Conservation (phyloP, 2,113 vertebrate species). For the Rousettus leschenaultii region DNA sequence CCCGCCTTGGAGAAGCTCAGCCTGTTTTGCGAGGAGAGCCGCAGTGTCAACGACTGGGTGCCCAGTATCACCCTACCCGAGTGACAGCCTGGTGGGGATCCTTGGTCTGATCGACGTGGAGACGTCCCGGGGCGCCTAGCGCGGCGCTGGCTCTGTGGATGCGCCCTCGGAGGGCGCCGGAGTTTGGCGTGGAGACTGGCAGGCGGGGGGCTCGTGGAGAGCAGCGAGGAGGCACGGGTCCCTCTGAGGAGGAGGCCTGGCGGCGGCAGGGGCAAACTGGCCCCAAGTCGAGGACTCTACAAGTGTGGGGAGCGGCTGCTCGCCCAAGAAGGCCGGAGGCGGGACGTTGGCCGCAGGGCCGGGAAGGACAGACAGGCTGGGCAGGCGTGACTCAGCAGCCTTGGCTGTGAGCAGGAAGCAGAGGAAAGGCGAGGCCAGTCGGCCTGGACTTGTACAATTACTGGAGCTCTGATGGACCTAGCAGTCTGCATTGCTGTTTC, state of each 20-base stretch:
- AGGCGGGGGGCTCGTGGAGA: slow-evolving; percentile 77
- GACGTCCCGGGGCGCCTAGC: slow-evolving; percentile 81
- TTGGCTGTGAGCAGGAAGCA: not conserved
- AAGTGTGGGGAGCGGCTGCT: slow-evolving; percentile 65
- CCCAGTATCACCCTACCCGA: slow-evolving; percentile 93
- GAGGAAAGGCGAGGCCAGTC: slow-evolving; percentile 51
- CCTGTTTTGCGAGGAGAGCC: slow-evolving; percentile 94
- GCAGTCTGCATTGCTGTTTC: slow-evolving; percentile 60
- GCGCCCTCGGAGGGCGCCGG: slow-evolving; percentile 83
- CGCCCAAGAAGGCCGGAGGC: slow-evolving; percentile 51
- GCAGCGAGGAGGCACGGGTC: slow-evolving; percentile 72
- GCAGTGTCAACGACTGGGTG: slow-evolving; percentile 95
- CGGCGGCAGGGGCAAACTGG: slow-evolving; percentile 41
- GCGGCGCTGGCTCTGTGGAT: slow-evolving; percentile 85
- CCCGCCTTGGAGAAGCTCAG: slow-evolving; percentile 91
- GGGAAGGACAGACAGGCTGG: slow-evolving; percentile 49
- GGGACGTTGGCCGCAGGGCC: slow-evolving; percentile 14
- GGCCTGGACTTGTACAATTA: slow-evolving; percentile 35
- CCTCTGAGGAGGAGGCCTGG: slow-evolving; percentile 68
- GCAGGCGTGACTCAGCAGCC: slow-evolving; percentile 65
- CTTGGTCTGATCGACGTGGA: slow-evolving; percentile 84
- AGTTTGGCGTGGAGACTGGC: slow-evolving; percentile 84
- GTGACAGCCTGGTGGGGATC: slow-evolving; percentile 77
- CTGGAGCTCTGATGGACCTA: slow-evolving; percentile 43
- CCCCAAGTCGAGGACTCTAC: slow-evolving; percentile 64